Evolutionary conservation across 2,113 vertebrate genomes (phyloP), one percentile per base, ranked within the genome.

Genomic region (Etheostoma spectabile): DNA sequence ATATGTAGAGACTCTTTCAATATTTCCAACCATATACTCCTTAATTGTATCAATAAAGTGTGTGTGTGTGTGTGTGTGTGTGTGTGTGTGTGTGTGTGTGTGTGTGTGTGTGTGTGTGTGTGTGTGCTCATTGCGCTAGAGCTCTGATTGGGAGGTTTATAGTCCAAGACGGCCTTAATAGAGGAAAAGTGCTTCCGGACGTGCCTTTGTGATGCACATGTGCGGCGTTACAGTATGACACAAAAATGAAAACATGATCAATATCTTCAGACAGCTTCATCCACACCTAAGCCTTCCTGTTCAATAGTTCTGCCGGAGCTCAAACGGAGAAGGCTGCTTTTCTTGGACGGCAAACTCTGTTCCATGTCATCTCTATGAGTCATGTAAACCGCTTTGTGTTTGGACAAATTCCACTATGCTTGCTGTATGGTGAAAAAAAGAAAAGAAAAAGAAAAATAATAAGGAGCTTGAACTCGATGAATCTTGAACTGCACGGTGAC

Each of bases 31-130:
- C 74, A 80, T 88, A 79, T 77, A 84, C 53, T 53, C 62, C 80
- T 82, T 93, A 90, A 92, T 82, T 83, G 89, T 45, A 84, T 93
- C 84, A 87, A 56, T 88, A 88, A 92, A 90, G 75, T 64, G 27
- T 30, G 27, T 79, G 79, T 45, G 69, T 27, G 10, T 24, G 38
- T 8, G 6, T 35, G 35, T 35, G 35, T 35, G 35, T 38, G 35
- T 8, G 35, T 38, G 35, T 8, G 35, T 35, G 35, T 35, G 35
- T 35, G 35, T 35, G 35, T 2, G 35, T 35, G 35, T 8, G 35
- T 35, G 35, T 8, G 35, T 35, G 35, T 35, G 35, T 8, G 35
- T 35, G 35, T 8, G 35, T 35, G 35, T 10, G 35, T 38, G 38
- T 38, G 35, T 38, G 35, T 38, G 35, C 30, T 30, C 30, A 30